Percentiles rank a stretch among this genome's conserved stretches.
These are phyloP conservation scores for Macrotus californicus DNA, from an alignment of 2,113 vertebrate species.

Conservation along the genomic window DNA sequence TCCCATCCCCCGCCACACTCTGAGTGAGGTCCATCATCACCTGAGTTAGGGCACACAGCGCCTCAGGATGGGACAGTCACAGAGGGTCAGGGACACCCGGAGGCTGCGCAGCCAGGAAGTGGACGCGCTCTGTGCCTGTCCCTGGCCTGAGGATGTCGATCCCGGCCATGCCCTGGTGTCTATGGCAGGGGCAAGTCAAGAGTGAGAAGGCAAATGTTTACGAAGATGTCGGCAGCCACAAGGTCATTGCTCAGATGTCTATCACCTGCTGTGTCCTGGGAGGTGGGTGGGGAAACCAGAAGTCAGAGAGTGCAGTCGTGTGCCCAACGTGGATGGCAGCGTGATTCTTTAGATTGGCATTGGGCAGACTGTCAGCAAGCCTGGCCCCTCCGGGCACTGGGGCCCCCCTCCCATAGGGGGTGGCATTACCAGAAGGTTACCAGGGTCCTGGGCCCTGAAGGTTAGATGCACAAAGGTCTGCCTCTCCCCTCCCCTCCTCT, in stretches of 20 bases:
- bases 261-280: fast-evolving
- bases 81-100: too few species aligned
- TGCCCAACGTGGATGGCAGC: fast-evolving
- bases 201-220: not conserved
- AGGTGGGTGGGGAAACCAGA: fast-evolving
- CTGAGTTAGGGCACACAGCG: too few species aligned
- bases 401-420: not conserved
- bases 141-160: not conserved
- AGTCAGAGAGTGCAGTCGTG: fast-evolving
- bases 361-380: not conserved
- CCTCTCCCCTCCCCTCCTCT: fast-evolving
- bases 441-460: not conserved
- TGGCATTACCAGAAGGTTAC: not conserved
- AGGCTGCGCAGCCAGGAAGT: not conserved
- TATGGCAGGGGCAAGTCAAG: not conserved
- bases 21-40: fast-evolving
- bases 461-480: not conserved
- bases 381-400: not conserved
- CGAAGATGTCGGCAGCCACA: too few species aligned
- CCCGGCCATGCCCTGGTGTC: too few species aligned
- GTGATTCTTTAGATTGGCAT: fast-evolving
- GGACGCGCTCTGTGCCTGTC: not conserved
- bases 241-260: fast-evolving
- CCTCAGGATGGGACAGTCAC: not conserved
- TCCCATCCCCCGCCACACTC: not conserved